Percentiles rank a stretch among this genome's conserved stretches.
Conservation (phyloP, 1,140 invertebrate genomes). For the Solen grandis region DNA sequence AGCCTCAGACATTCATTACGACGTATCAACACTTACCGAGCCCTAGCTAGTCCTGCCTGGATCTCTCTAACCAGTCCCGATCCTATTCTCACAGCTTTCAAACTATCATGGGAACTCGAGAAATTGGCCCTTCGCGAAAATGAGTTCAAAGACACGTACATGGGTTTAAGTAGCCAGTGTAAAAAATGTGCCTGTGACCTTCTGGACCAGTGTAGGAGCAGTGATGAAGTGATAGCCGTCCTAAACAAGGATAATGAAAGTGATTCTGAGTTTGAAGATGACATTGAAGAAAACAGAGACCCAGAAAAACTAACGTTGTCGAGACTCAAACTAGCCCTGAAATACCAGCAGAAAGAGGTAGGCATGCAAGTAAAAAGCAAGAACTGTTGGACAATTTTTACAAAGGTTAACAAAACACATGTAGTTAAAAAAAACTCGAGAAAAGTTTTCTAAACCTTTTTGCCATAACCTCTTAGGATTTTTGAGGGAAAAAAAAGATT, state of each 20-base stretch:
- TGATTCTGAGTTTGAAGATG: conserved; percentile 53
- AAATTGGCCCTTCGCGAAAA: conserved; percentile 80
- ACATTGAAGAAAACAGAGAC: conserved; percentile 40
- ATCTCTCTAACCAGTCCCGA: conserved; percentile 86
- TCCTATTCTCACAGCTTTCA: conserved; percentile 86
- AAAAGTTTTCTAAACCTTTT: no score
- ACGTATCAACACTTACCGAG: conserved; percentile 79
- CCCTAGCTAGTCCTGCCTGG: conserved; percentile 82
- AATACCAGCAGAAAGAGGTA: conserved; percentile 81
- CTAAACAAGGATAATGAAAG: conserved; percentile 74
- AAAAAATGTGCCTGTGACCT: conserved; percentile 80
- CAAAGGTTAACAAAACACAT: no score
- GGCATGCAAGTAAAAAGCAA: no score
- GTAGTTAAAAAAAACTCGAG: no score
- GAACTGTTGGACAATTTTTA: no score
- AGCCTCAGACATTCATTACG: conserved; percentile 77
- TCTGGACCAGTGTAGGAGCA: conserved; percentile 79
- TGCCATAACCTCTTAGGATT: no score
- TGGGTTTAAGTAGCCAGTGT: conserved; percentile 82
- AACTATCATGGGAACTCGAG: conserved; percentile 83
- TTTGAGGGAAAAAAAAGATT: no score
- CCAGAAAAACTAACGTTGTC: conserved; percentile 74
- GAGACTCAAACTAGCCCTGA: conserved; percentile 79
- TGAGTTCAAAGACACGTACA: conserved; percentile 84
- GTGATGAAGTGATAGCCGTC: conserved; percentile 79